Conservation (phyloP, 2,797 vertebrate genomes). For the Scyliorhinus canicula region DNA sequence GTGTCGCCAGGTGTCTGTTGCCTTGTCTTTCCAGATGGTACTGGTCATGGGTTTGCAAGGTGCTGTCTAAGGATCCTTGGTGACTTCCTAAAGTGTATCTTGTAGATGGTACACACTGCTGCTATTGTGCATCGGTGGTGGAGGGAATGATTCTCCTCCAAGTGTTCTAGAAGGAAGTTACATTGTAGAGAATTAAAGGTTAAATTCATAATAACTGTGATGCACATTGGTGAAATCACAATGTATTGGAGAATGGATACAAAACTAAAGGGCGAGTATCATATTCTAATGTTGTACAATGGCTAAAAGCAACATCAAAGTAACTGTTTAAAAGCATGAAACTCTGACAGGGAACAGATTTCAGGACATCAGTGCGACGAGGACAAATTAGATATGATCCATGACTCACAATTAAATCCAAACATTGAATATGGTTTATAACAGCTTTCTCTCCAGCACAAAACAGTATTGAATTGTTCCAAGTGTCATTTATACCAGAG, state of each 20-base stretch:
- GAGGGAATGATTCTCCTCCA: too few species aligned
- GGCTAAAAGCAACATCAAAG: not conserved
- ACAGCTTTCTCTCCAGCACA: not conserved
- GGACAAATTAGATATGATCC: not conserved
- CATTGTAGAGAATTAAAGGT: not conserved
- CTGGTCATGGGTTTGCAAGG: too few species aligned
- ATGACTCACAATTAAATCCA: not conserved
- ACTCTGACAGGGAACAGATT: not conserved
- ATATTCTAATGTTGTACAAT: not conserved
- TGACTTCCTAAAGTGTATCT: too few species aligned
- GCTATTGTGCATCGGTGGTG: too few species aligned
- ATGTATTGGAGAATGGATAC: not conserved
- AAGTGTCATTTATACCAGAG: not conserved
- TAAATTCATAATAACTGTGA: not conserved
- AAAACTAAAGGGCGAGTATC: not conserved
- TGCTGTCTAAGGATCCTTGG: too few species aligned
- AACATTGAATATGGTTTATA: not conserved
- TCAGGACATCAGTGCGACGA: not conserved
- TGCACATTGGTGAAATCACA: not conserved
- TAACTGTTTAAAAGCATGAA: not conserved
- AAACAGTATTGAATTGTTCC: not conserved
- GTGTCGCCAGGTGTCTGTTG: too few species aligned
- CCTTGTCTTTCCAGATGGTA: too few species aligned
- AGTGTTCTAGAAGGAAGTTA: not conserved
- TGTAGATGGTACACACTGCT: too few species aligned